Percentiles rank a stretch among this genome's conserved stretches.
These are phyloP conservation scores for Rhabdomys pumilio DNA, from an alignment of 2,797 vertebrate species.

Conservation along the genomic window DNA sequence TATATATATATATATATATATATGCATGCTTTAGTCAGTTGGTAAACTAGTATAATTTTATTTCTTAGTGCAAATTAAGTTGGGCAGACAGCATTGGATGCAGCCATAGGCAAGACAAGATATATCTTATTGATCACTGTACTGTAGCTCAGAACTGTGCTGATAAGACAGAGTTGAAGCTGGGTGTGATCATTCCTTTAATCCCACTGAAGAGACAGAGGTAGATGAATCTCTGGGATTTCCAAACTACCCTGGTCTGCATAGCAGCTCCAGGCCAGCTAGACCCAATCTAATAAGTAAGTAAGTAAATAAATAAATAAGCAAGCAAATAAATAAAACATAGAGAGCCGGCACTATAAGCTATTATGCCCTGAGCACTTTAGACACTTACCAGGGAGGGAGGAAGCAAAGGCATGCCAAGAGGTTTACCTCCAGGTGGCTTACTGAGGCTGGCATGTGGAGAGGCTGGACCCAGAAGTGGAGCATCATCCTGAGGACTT, in stretches of 20 bases:
- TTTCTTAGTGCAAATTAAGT: conserved; percentile 44
- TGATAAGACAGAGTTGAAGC: conserved; percentile 33
- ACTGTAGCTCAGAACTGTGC: not conserved
- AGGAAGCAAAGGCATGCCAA: not conserved
- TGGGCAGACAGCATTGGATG: not conserved
- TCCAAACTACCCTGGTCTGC: not conserved
- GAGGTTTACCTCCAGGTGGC: not conserved
- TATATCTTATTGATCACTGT: conserved; percentile 23
- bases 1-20: too few species aligned
- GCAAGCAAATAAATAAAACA: not conserved
- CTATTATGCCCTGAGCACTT: conserved; percentile 21
- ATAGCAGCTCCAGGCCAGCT: not conserved
- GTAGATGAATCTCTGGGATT: not conserved
- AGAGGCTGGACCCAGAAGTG: not conserved
- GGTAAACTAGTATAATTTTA: conserved; percentile 34
- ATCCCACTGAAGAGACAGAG: not conserved
- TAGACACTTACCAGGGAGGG: not conserved
- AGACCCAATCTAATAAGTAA: not conserved
- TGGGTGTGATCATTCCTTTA: not conserved
- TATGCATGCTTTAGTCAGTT: not conserved
- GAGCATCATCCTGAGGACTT: not conserved
- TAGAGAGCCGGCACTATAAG: conserved; percentile 28
- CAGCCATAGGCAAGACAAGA: conserved; percentile 42
- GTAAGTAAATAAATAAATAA: not conserved
- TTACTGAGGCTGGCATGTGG: not conserved